A percentile compares a stretch with the other conserved stretches of the same genome.
Conservation (phyloP, 2,888 invertebrate genomes). For the Ennomos quercinarius region DNA sequence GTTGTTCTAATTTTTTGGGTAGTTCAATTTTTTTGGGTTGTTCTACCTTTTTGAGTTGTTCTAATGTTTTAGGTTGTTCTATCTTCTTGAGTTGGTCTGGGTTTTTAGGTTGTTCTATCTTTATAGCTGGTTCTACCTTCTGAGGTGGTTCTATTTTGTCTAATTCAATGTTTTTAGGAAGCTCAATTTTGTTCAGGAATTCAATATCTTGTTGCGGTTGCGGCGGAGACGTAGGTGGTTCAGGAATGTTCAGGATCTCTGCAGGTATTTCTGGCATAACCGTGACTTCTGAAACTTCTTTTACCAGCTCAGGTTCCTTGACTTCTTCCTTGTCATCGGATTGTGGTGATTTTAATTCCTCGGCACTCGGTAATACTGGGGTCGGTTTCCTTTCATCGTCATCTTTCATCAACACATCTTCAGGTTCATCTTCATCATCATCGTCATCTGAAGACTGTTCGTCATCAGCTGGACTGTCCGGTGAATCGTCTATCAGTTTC, state of each 20-base stretch:
- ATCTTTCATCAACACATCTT: constrained; percentile 62
- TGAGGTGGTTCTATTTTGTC: constrained; percentile 30
- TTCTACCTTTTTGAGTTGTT: constrained; percentile 15
- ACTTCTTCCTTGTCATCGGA: constrained; percentile 53
- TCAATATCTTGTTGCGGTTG: constrained; percentile 40
- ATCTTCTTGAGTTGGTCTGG: constrained; percentile 38
- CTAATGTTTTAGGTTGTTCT: constrained; percentile 29
- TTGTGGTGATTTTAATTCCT: constrained; percentile 54
- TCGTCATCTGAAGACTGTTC: constrained; percentile 82
- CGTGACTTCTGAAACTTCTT: constrained; percentile 49
- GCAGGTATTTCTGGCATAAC: constrained; percentile 48
- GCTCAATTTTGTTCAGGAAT: constrained; percentile 46
- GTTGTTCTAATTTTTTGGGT: constrained; percentile 33
- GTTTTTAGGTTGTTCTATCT: constrained; percentile 14
- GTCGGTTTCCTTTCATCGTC: constrained; percentile 54
- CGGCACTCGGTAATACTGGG: constrained; percentile 51
- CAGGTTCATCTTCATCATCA: constrained; percentile 45
- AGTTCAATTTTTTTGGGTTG: constrained; percentile 42
- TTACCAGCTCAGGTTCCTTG: constrained; percentile 48
- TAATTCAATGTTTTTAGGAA: constrained; percentile 31
- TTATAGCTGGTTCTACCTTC: constrained; percentile 25
- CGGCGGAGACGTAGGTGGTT: constrained; percentile 65
- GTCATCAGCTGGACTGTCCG: constrained; percentile 80
- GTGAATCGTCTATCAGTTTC: constrained; percentile 79
- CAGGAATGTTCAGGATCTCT: constrained; percentile 50